Evolutionary conservation across 1,140 invertebrate species (phyloP).

Genomic region (Cardiocondyla obscurior): DNA sequence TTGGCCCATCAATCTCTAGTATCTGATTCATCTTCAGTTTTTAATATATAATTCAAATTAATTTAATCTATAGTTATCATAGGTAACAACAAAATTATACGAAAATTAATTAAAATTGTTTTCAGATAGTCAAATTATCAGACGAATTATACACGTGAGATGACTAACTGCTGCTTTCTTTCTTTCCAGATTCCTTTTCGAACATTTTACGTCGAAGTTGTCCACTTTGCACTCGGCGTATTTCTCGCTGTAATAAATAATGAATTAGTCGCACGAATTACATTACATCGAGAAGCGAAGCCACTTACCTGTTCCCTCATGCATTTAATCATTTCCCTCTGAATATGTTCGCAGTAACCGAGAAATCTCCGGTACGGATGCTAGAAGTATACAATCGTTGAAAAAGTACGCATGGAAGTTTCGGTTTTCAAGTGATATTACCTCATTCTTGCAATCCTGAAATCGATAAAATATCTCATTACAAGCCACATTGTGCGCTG

Average conservation of each 20-base stretch:
- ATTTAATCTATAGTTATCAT: slow-evolving; percentile 67
- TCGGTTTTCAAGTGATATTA: slow-evolving; percentile 72
- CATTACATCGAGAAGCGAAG: not conserved
- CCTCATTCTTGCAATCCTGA: slow-evolving; percentile 87
- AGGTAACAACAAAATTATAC: not conserved
- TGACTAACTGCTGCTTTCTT: slow-evolving; percentile 34
- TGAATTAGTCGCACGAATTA: not conserved
- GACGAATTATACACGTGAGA: not conserved
- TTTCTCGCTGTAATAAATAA: slow-evolving; percentile 73
- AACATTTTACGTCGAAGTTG: slow-evolving; percentile 74
- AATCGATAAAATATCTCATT: slow-evolving; percentile 87
- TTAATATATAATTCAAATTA: not conserved
- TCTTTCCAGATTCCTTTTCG: not conserved
- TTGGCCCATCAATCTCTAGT: slow-evolving; percentile 24
- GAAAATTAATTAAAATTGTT: slow-evolving; percentile 49
- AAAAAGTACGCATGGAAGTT: not conserved
- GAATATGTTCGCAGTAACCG: slow-evolving; percentile 86
- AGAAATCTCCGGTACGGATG: slow-evolving; percentile 85
- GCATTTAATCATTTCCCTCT: slow-evolving; percentile 86
- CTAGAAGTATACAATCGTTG: slow-evolving; percentile 79
- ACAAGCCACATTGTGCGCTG: slow-evolving; percentile 81
- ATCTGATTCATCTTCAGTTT: slow-evolving; percentile 71
- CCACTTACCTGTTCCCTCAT: slow-evolving; percentile 84
- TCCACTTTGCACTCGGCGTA: slow-evolving; percentile 80
- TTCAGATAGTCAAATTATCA: not conserved